phyloP scores from a whole-genome alignment of 2,113 vertebrate species.

The Neolamprologus brichardi region DNA sequence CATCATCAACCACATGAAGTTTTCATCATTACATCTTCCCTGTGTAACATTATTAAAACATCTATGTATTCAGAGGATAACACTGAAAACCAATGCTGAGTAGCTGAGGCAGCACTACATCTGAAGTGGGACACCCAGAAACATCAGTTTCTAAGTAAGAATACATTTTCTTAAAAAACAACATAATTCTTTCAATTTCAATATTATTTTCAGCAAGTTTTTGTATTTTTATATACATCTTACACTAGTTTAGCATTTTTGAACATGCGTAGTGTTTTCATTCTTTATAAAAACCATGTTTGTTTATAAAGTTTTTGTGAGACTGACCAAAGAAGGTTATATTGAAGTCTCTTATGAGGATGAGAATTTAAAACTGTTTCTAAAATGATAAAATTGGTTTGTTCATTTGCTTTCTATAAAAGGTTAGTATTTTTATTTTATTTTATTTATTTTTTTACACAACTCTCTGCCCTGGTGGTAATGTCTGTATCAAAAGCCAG shows the following conservation, averaged over 20 bases:
- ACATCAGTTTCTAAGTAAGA: neutral
- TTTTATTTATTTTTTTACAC: neutral
- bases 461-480: neutral
- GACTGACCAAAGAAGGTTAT: neutral
- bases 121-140: neutral
- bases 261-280: neutral
- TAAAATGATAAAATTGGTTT: neutral
- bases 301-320: neutral
- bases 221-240: neutral
- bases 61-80: neutral
- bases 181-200: neutral
- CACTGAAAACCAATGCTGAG: neutral
- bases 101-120: neutral
- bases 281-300: neutral
- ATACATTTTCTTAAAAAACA: neutral
- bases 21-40: neutral
- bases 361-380: neutral
- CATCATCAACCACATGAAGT: neutral
- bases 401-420: accelerated
- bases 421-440: neutral
- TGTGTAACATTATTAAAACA: neutral
- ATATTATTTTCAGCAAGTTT: neutral
- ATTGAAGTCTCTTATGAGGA: neutral
- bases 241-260: neutral
- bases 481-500: neutral